Conservation (phyloP, 2,888 invertebrate genomes). For the Scaeva pyrastri region DNA sequence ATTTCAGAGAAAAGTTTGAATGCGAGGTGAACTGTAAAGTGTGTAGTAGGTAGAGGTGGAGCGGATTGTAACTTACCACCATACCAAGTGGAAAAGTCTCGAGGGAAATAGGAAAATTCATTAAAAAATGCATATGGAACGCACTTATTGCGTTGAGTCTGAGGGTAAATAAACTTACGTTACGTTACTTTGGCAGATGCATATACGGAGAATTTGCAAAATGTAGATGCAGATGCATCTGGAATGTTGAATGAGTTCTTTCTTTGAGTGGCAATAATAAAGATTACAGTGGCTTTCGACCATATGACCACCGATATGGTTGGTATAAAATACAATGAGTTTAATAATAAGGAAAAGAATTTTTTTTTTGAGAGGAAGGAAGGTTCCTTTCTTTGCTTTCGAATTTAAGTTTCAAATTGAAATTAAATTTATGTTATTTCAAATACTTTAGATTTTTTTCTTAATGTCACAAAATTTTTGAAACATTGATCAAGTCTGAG, state of each 20-base stretch:
- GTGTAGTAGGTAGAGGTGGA: conserved; percentile 17
- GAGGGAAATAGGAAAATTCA: conserved; percentile 25
- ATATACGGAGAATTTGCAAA: too few species aligned
- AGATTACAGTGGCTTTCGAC: conserved; percentile 22
- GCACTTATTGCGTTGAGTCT: conserved; percentile 26
- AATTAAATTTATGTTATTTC: too few species aligned
- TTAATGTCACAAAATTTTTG: too few species aligned
- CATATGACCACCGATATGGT: neutral
- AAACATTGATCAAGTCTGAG: too few species aligned
- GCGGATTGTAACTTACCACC: too few species aligned
- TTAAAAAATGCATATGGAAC: conserved; percentile 30
- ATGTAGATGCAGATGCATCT: neutral
- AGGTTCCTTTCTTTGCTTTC: neutral
- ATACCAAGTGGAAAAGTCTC: neutral
- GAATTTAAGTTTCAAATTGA: too few species aligned
- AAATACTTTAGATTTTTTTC: too few species aligned
- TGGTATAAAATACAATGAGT: neutral
- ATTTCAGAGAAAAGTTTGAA: conserved; percentile 39
- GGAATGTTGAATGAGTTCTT: conserved; percentile 3
- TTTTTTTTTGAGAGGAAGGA: neutral
- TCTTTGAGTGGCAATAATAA: conserved; percentile 25
- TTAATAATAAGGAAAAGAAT: neutral
- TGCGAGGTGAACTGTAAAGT: conserved; percentile 47
- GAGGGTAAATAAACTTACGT: conserved; percentile 26
- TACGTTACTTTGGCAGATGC: conserved; percentile 12